Evolutionary conservation across 2,797 vertebrate genomes (phyloP), one percentile per base, ranked within the genome.

Genomic region (Morelia viridis): DNA sequence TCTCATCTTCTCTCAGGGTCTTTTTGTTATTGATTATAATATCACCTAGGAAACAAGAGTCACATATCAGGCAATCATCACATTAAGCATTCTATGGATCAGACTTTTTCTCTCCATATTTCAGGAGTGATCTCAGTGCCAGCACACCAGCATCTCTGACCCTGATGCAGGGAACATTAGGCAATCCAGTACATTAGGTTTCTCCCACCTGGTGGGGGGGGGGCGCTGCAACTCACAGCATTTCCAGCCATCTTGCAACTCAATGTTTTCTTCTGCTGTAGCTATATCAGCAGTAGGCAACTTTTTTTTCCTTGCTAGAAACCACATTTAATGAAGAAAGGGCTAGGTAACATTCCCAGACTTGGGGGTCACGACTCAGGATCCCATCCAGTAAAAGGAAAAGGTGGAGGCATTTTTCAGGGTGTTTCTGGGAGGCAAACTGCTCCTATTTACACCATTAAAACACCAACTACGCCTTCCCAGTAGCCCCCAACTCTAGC

Each of bases 41-140:
- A 86, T 71, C 84, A 86, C 90, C 84, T 86, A 85, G 90, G 62
- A 71, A 91, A 91, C 90, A 91, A 46, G n/a, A 58, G 62, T 91
- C 31, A 64, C 46, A 10, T 85, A 68, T 91, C 83, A 76, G 88
- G 56, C 88, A 22, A 57, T 89, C 65, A 17, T 89, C 71, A 24
- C 13, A 58, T 71, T 41, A 58, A 35, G 84, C 11, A 57, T 65
- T 89, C 50, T 57, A 53, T 31, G 12, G 83, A 86, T 91, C 28
- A 50, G 53, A 24, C 24, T 46, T 80, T 68, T 65, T 41, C n/a
- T 53, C 8, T 50, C 19, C 46, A 61, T 90, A 91, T 53, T 86
- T 68, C 41, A 31, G 61, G 46, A 86, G 46, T 41, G 83, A 91
- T 85, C 50, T 68, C 24, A 28, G 15, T 65, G 62, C 24, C n/a